These are phyloP conservation scores for Tromatobia lineatoria DNA, from an alignment of 2,888 invertebrate genomes.

Conservation along the genomic window DNA sequence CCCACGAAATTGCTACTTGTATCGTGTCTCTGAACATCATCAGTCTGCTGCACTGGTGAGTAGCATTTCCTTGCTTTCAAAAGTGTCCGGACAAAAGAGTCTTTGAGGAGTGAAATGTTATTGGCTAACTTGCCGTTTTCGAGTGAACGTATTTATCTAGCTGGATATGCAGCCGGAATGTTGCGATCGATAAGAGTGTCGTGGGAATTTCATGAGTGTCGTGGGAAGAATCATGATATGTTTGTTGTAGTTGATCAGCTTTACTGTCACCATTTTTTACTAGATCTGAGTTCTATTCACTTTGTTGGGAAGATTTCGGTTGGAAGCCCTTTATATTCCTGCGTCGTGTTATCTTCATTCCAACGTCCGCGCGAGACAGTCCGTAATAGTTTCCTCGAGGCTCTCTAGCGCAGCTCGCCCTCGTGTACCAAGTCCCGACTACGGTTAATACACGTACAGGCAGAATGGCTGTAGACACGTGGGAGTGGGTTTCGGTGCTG, in stretches of 20 bases:
- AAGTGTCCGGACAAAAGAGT: neutral
- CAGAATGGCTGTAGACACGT: slow-evolving; percentile 13
- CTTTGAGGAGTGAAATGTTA: neutral
- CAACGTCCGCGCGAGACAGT: slow-evolving; percentile 56
- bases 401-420: slow-evolving; percentile 67
- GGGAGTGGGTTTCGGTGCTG: slow-evolving; percentile 26
- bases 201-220: no score
- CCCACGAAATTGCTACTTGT: slow-evolving; percentile 60
- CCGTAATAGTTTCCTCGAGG: slow-evolving; percentile 78
- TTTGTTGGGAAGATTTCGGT: slow-evolving; percentile 2
- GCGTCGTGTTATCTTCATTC: slow-evolving; percentile 48
- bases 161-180: neutral
- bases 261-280: no score
- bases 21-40: neutral
- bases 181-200: no score
- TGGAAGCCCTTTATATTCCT: slow-evolving; percentile 25
- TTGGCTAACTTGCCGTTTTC: neutral
- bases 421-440: slow-evolving; percentile 33
- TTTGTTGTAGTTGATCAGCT: no score
- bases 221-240: no score
- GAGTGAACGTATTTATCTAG: neutral
- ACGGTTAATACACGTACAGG: slow-evolving; percentile 42
- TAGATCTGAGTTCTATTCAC: neutral
- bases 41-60: neutral
- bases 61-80: neutral